Evolutionary conservation across 2,797 vertebrate species (phyloP).

Genomic region (Tokudaia muenninki): DNA sequence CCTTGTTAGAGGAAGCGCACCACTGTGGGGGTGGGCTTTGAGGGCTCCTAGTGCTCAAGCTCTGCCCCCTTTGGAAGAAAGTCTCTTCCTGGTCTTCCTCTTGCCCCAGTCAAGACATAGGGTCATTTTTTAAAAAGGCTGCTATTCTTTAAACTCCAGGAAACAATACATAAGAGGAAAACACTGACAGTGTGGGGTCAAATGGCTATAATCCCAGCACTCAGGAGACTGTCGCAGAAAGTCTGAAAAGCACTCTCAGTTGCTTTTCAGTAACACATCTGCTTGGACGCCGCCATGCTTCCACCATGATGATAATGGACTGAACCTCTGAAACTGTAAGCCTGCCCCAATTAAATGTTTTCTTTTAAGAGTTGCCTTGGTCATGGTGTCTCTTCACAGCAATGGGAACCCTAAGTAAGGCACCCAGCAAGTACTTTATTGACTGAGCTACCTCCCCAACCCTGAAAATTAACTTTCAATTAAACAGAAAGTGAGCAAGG

Average conservation of each 20-base stretch:
- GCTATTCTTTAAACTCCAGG: not conserved
- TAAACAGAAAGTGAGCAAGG: not conserved
- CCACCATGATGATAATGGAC: too few relatives aligned
- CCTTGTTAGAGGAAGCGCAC: too few relatives aligned
- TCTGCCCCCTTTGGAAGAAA: too few relatives aligned
- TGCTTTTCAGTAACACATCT: too few relatives aligned
- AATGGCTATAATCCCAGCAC: not conserved
- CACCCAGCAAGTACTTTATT: not conserved
- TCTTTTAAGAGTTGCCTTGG: not conserved
- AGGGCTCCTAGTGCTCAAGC: too few relatives aligned
- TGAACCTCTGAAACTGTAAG: too few relatives aligned
- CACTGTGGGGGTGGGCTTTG: too few relatives aligned
- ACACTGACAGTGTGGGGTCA: not conserved
- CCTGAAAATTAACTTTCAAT: not conserved
- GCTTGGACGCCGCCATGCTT: too few relatives aligned
- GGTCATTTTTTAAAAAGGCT: conserved; percentile 40
- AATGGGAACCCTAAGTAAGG: not conserved
- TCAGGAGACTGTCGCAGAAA: not conserved
- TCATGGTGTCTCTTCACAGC: not conserved
- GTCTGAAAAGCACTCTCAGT: not conserved
- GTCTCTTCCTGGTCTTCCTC: too few relatives aligned
- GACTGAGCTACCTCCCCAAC: not conserved
- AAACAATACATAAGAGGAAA: not conserved
- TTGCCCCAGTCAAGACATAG: too few relatives aligned
- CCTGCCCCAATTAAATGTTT: too few relatives aligned